Evolutionary conservation across 2,113 vertebrate genomes (phyloP).

Genomic region (Ornithorhynchus anatinus): DNA sequence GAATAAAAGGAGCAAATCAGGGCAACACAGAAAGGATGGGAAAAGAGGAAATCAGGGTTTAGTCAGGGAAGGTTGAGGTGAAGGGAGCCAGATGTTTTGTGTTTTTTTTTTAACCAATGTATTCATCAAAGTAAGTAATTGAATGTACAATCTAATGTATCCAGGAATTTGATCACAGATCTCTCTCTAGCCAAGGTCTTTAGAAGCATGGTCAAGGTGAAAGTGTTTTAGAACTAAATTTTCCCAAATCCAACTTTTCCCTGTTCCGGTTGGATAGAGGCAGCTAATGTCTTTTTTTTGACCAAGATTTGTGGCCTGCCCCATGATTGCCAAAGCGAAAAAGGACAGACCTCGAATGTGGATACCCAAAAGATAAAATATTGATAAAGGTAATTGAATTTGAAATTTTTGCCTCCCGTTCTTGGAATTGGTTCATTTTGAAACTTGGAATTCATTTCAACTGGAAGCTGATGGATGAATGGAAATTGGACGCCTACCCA

Average conservation of each 20-base stretch:
- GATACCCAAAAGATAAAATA: constrained; percentile 50
- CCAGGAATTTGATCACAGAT: too few relatives aligned
- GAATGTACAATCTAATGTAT: too few relatives aligned
- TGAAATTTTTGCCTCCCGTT: background rate
- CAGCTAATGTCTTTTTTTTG: constrained; percentile 21
- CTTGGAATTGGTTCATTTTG: constrained; percentile 36
- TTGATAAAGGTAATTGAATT: constrained; percentile 48
- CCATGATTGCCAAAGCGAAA: constrained; percentile 19
- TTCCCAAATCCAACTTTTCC: too few relatives aligned
- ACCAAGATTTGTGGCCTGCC: constrained; percentile 16
- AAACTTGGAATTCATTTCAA: constrained; percentile 1
- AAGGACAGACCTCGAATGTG: constrained; percentile 25
- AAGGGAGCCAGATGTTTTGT: too few relatives aligned
- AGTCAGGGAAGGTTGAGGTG: too few relatives aligned
- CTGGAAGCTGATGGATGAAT: constrained; percentile 15
- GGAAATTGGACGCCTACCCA: constrained; percentile 21
- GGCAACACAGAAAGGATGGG: too few relatives aligned
- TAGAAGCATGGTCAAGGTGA: too few relatives aligned
- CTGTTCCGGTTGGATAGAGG: background rate
- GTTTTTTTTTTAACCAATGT: too few relatives aligned
- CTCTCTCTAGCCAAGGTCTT: too few relatives aligned
- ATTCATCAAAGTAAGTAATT: too few relatives aligned
- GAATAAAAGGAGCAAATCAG: too few relatives aligned
- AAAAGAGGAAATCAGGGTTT: too few relatives aligned
- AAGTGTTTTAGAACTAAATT: background rate